Evolutionary conservation across 2,888 invertebrate genomes (phyloP).

Genomic region (Digitonthophagus gazella): DNA sequence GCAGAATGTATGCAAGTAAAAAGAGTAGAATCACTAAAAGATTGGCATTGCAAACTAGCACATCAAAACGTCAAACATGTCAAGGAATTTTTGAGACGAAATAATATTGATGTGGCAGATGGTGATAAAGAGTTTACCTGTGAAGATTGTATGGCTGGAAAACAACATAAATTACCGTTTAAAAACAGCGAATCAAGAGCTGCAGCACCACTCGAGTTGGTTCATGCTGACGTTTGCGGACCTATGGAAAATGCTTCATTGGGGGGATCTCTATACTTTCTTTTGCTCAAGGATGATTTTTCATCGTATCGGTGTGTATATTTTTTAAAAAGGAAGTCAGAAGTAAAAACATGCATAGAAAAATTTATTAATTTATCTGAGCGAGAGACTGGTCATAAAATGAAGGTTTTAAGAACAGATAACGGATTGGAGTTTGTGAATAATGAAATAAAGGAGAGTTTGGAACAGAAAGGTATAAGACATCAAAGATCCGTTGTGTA

Average conservation of each 20-base stretch:
- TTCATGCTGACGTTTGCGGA: constrained; percentile 20
- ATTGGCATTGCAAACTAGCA: constrained; percentile 4
- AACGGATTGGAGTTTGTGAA: constrained; percentile 39
- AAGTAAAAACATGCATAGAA: constrained; percentile 29
- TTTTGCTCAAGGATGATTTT: constrained; percentile 34
- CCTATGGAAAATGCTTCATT: constrained; percentile 22
- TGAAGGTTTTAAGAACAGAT: constrained; percentile 36
- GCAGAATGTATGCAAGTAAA: neutral
- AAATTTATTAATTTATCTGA: constrained; percentile 33
- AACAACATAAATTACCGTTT: too few species aligned
- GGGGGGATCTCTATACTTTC: constrained; percentile 17
- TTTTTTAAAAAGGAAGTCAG: constrained; percentile 33
- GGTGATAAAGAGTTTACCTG: too few species aligned
- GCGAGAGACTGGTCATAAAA: constrained; percentile 35
- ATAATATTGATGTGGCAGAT: too few species aligned
- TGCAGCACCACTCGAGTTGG: neutral
- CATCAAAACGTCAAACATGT: too few species aligned
- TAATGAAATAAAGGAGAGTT: constrained; percentile 32
- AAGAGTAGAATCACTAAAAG: constrained; percentile 6
- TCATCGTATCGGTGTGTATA: constrained; percentile 27
- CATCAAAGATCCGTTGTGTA: constrained; percentile 40
- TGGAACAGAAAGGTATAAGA: constrained; percentile 34
- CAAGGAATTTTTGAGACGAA: too few species aligned
- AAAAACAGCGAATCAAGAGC: neutral
- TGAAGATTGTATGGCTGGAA: too few species aligned